Evolutionary conservation across 1,140 invertebrate genomes (phyloP), one percentile per base, ranked within the genome.

Genomic region (Papilio dardanus): DNA sequence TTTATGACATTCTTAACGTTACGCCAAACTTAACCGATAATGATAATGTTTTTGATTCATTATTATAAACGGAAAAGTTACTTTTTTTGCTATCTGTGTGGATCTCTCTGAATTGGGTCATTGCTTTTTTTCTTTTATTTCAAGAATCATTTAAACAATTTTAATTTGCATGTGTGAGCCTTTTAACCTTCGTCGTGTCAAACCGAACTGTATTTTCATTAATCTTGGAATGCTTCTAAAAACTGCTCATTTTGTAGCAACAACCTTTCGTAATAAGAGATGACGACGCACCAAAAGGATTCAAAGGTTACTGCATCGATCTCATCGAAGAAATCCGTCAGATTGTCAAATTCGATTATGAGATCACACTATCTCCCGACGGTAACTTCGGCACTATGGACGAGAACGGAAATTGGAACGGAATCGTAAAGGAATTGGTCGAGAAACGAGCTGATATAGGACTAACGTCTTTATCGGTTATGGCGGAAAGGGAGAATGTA

Each of bases 401-500:
- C 77, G 96, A 97, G 14, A 96, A 97, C 62, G 96, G 97, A 0
- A 96, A 97, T 76, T 99, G 98, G 98, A 97, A 97, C 89, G 98
- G 99, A 0, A 96, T 99, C 93, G 97, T 99, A 1, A 96, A 96
- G 81, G 98, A 99, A 86, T 91, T 99, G 1, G 96, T 98, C 40
- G 96, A 98, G 46, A 98, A 98, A 92, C 95, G 96, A 79, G 98
- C 98, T 0, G 98, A 99, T 86, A 98, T 99, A 77, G 98, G 96
- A 0, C 86, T 99, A 4, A 97, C 96, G 0, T 96, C 97, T 0
- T 94, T 99, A 79, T 97, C 97, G 0, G 98, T 99, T 0, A 99
- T 99, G 97, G 98, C 98, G 0, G 98, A 99, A 90, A 94, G 98
- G 21, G 98, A 99, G 90, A 98, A 97, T 82, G 97, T 98, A 0